Evolutionary conservation across 1,140 invertebrate species (phyloP), one percentile per base, ranked within the genome.

Genomic region (Halesus radiatus): DNA sequence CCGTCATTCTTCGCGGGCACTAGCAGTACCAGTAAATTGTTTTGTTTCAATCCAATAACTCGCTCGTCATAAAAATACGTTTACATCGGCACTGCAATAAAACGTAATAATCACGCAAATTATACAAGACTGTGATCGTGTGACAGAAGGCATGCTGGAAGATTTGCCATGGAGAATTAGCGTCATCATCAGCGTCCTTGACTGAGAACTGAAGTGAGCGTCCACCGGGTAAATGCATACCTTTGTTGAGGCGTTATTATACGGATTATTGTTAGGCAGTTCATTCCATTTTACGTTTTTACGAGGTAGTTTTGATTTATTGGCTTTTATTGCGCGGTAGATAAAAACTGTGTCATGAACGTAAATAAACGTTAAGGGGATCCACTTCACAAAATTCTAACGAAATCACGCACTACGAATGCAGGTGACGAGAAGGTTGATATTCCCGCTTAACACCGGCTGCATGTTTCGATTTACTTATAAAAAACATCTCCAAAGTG

Each of bases 191-290:
- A 10, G 32, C 23, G 78, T 60, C 78, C 78, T 79, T 79, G 78
- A 68, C 60, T 77, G 66, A 68, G 66, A 60, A 50, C 78, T 53
- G 68, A 54, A 62, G 79, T 80, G 60, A 66, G 58, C 73, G 58
- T 56, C 53, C 66, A 58, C 22, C 54, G 16, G 2, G 15, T 77
- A 45, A 45, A 16, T 32, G 53, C 8, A 20, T 26, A 32, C 52
- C 73, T 60, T 60, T 50, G 58, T 26, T 26, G 56, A 74, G 68
- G 52, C 52, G 45, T 80, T 73, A 80, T 80, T 64, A 62, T 74
- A 54, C 56, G 45, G 53, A 45, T 50, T 74, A 73, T 74, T 74
- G 58, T 79, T 58, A 22, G 50, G 60, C 52, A 64, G 37, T 45
- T 45, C 37, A 45, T 10, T 45, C 7, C 37, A 10, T 45, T 45